These are phyloP conservation scores for Lepidurus couesii DNA, from an alignment of 1,140 invertebrate genomes.

Conservation along the genomic window DNA sequence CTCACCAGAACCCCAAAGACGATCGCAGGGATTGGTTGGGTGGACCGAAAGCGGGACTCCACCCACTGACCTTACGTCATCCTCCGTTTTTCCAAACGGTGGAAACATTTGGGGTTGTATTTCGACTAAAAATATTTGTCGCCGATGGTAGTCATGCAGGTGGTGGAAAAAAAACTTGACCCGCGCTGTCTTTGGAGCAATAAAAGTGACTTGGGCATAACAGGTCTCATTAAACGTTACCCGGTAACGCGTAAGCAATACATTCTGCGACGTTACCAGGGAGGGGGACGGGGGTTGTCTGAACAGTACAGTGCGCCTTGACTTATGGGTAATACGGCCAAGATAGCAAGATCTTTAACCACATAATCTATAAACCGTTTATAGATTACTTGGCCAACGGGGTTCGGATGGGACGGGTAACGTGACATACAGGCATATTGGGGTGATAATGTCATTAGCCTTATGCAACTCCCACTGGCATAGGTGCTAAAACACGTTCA, in stretches of 20 bases:
- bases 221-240: conserved; percentile 21
- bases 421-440: conserved; percentile 19
- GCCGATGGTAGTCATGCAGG: background rate
- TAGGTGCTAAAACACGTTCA: background rate
- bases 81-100: background rate
- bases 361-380: conserved; percentile 16
- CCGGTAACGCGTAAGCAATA: background rate
- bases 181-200: background rate
- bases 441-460: conserved; percentile 9
- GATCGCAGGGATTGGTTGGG: background rate
- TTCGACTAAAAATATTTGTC: conserved; percentile 13
- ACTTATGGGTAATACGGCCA: background rate
- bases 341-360: conserved; percentile 5
- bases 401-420: background rate
- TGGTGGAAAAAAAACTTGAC: background rate
- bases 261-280: background rate
- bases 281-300: background rate
- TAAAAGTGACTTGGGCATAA: background rate
- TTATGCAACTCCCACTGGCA: conserved; percentile 1
- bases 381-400: background rate
- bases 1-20: background rate
- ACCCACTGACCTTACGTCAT: conserved; percentile 12
- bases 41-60: background rate
- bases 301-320: background rate
- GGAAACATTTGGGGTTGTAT: background rate